These are phyloP conservation scores for Trichopria drosophilae DNA, from an alignment of 2,888 invertebrate species.

Conservation along the genomic window DNA sequence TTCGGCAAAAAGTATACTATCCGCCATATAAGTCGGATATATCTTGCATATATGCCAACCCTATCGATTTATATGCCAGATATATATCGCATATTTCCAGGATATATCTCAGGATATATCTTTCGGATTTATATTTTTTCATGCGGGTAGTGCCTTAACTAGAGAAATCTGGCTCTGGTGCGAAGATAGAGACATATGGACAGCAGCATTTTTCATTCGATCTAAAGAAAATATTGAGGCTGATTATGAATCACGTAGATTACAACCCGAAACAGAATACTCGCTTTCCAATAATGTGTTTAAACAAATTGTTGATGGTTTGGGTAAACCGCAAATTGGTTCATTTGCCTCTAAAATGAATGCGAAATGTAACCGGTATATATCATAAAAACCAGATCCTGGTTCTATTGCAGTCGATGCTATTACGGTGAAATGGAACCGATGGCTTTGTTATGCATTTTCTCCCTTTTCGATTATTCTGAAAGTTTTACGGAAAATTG, in stretches of 20 bases:
- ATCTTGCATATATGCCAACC: too few species aligned
- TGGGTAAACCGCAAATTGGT: slow-evolving; percentile 30
- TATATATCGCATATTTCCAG: too few species aligned
- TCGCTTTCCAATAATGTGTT: slow-evolving; percentile 2
- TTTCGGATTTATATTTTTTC: too few species aligned
- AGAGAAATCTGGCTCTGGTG: slow-evolving; percentile 17
- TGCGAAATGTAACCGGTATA: slow-evolving; percentile 34
- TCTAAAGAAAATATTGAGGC: slow-evolving; percentile 38
- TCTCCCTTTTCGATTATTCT: too few species aligned
- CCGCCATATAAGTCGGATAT: too few species aligned
- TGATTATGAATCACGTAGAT: slow-evolving; percentile 30
- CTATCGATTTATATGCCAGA: too few species aligned
- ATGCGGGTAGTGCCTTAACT: slow-evolving; percentile 6
- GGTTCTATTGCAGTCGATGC: slow-evolving; percentile 21
- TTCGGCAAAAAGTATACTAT: too few species aligned
- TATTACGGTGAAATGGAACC: slow-evolving; percentile 20
- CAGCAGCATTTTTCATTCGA: slow-evolving; percentile 42
- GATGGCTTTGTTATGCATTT: too few species aligned
- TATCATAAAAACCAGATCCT: slow-evolving; percentile 32
- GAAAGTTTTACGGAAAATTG: slow-evolving; percentile 33
- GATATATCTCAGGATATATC: too few species aligned
- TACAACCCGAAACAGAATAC: slow-evolving; percentile 4
- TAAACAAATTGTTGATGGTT: not conserved
- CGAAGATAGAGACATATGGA: slow-evolving; percentile 2
- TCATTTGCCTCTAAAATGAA: slow-evolving; percentile 36